phyloP scores from a whole-genome alignment of 2,797 vertebrate species.

The Helostoma temminkii region DNA sequence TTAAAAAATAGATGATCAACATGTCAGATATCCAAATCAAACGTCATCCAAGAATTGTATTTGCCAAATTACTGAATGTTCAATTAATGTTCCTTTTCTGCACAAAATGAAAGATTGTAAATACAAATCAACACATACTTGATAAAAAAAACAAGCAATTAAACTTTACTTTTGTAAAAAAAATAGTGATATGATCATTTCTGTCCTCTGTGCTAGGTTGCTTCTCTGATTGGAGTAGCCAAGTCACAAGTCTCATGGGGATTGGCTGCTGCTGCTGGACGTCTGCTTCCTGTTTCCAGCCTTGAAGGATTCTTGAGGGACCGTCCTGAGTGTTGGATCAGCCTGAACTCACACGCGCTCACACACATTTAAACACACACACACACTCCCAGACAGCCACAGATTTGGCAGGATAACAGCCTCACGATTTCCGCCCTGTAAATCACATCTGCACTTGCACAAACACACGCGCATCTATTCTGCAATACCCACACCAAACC shows the following conservation, averaged over 20 bases:
- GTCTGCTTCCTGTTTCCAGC: constrained; percentile 69
- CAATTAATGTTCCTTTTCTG: too few relatives aligned
- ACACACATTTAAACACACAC: constrained; percentile 2
- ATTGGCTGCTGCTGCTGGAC: constrained; percentile 66
- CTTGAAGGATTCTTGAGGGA: constrained; percentile 46
- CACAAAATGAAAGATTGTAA: background rate
- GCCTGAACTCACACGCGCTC: constrained; percentile 18
- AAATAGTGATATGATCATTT: constrained; percentile 19
- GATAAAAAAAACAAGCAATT: background rate
- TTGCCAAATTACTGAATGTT: constrained; percentile 10
- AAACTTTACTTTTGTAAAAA: background rate
- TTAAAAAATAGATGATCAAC: background rate
- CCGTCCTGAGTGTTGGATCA: constrained; percentile 39
- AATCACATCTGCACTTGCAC: constrained; percentile 24
- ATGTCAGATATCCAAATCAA: constrained; percentile 2
- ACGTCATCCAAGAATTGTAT: constrained; percentile 7
- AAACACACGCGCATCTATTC: constrained; percentile 22
- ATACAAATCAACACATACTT: background rate
- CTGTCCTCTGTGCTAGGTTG: constrained; percentile 55
- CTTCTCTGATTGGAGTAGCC: constrained; percentile 58
- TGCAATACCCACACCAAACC: background rate
- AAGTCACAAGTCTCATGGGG: constrained; percentile 67
- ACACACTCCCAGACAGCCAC: constrained; percentile 4
- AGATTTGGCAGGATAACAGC: constrained; percentile 35
- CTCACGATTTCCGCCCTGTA: constrained; percentile 13